Evolutionary conservation across 2,797 vertebrate species (phyloP), one percentile per base, ranked within the genome.

Genomic region (Cryptoblepharus egeriae): DNA sequence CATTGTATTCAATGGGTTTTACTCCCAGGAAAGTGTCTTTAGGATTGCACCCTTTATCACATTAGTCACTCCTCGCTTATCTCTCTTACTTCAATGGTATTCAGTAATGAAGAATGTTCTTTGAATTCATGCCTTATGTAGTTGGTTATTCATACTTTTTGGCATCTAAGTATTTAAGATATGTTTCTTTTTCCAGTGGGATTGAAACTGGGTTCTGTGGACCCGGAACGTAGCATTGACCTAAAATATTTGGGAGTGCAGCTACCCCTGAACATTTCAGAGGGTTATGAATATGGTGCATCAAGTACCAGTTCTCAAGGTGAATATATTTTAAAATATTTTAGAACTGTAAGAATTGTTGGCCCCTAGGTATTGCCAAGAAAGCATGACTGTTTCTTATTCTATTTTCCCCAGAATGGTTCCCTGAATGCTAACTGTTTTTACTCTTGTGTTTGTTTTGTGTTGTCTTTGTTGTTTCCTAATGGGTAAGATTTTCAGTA

Each of bases 231-330:
- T 93, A 95, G 96, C 88, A 97, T 99, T 75, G 98, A 99, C 93
- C 96, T 99, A 88, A 96, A 97, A 88, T 99, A 98, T 83, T 92
- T 99, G 89, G 98, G 98, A n/a, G 97, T 99, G 78, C 95, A 94
- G 37, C 95, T 99, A 83, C 98, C 98, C 83, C 95, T 99, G 85
- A 97, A 97, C 2, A 95, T 96, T 65, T 95, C 96, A 9, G 94
- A 90, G 61, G 92, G 88, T 82, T 93, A 92, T 70, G 90, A 93
- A 71, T 87, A 93, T 65, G 95, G 93, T 94, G 94, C 94, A 92
- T 79, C 88, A 82, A 95, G 92, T 72, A 92, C 93, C 57, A 91
- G 86, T 70, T 95, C 94, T 88, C 94, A 94, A 91, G 95, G 96
- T 96, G 57, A 87, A 95, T 93, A 20, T n/a, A 80, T 84, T 35